phyloP scores from a whole-genome alignment of 2,888 invertebrate species.

The Carterocephalus palaemon region DNA sequence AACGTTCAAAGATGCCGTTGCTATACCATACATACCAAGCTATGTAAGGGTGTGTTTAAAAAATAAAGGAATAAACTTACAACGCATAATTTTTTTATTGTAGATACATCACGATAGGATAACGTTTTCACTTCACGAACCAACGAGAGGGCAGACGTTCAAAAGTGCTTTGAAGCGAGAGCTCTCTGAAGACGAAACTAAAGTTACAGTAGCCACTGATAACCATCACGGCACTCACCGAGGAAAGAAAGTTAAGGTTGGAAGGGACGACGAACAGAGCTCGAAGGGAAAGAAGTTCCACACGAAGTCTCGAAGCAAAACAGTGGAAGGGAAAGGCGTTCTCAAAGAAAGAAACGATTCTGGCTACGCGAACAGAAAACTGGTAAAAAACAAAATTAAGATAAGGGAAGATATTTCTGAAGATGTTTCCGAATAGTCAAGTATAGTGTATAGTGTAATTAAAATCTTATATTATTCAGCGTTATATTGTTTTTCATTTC shows the following conservation, averaged over 20 bases:
- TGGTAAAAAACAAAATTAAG: slow-evolving; percentile 59
- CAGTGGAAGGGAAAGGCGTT: slow-evolving; percentile 54
- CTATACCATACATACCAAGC: too few species aligned
- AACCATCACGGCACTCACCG: slow-evolving; percentile 34
- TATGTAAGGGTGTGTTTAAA: too few species aligned
- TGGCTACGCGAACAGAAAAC: slow-evolving; percentile 42
- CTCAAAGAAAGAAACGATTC: slow-evolving; percentile 59
- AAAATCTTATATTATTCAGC: not conserved
- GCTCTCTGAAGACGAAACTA: slow-evolving; percentile 38
- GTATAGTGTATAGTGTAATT: not conserved
- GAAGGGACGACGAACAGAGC: slow-evolving; percentile 37
- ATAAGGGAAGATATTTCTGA: slow-evolving; percentile 62
- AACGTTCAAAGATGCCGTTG: too few species aligned
- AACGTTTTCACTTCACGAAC: slow-evolving; percentile 69
- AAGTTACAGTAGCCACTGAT: slow-evolving; percentile 36
- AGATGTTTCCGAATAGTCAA: slow-evolving; percentile 54
- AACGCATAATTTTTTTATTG: slow-evolving; percentile 4
- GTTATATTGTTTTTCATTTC: not conserved
- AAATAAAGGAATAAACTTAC: too few species aligned
- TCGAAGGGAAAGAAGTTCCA: slow-evolving; percentile 45
- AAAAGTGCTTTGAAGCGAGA: slow-evolving; percentile 68
- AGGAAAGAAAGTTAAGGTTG: slow-evolving; percentile 38
- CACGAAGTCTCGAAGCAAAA: slow-evolving; percentile 42
- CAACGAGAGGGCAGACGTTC: slow-evolving; percentile 66
- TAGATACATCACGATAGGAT: slow-evolving; percentile 72